A percentile compares a stretch with the other conserved stretches of the same genome.
Evolutionary conservation across 2,113 vertebrate genomes (phyloP).

Genomic region (Phalacrocorax pelagicus): DNA sequence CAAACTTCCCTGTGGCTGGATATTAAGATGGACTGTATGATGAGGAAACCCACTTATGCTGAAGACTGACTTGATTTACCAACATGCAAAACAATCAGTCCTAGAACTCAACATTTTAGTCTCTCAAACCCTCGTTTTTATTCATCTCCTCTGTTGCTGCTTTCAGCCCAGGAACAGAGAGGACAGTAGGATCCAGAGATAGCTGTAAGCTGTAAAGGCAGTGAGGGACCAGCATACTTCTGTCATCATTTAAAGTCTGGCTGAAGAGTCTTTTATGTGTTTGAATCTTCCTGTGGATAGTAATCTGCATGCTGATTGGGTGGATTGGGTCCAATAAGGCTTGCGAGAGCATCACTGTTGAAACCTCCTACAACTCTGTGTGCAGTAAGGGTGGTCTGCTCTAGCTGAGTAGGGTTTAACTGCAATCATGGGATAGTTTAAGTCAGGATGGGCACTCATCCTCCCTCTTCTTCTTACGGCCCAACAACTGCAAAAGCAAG

Average conservation of each 20-base stretch:
- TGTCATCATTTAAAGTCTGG: neutral
- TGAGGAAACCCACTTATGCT: neutral
- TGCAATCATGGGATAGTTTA: neutral
- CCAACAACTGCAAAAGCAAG: neutral
- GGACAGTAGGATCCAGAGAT: neutral
- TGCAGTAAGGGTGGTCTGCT: neutral
- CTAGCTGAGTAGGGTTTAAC: neutral
- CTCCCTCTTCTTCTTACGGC: neutral
- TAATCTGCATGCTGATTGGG: neutral
- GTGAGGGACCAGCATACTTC: neutral
- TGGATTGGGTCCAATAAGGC: neutral
- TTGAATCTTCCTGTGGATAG: neutral
- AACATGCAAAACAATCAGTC: neutral
- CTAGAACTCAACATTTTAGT: neutral
- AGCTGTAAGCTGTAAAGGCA: neutral
- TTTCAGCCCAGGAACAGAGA: neutral
- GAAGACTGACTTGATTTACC: neutral
- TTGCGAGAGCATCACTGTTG: neutral
- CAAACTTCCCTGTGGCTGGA: neutral
- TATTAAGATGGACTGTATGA: neutral
- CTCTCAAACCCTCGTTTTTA: neutral
- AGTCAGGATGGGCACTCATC: neutral
- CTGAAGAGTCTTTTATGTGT: neutral
- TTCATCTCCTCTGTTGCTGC: neutral
- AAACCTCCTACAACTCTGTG: neutral